Evolutionary conservation across 2,113 vertebrate species (phyloP).

Genomic region (Oncorhynchus mykiss): DNA sequence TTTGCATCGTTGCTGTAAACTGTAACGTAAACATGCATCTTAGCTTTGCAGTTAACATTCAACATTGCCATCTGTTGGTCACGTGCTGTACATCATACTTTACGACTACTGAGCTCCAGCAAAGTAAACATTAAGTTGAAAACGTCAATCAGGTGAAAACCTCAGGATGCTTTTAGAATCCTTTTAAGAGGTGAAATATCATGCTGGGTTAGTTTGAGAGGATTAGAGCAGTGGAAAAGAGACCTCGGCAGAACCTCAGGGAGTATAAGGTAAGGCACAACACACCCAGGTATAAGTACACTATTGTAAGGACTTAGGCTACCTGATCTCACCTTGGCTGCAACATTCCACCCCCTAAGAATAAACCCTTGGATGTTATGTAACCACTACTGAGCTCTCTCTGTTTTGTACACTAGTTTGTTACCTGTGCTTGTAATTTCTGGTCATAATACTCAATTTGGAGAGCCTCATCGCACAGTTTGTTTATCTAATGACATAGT

Average conservation of each 20-base stretch:
- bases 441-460: neutral
- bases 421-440: neutral
- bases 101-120: too few species aligned
- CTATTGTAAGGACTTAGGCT: conserved; percentile 8
- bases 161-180: conserved; percentile 43
- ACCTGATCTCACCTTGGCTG: conserved; percentile 27
- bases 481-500: too few species aligned
- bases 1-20: too few species aligned
- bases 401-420: neutral
- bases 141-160: conserved; percentile 29
- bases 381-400: neutral
- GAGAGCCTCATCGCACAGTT: neutral
- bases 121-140: neutral
- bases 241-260: conserved; percentile 67
- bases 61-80: conserved; percentile 57
- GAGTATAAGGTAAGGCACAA: conserved; percentile 65
- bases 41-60: conserved; percentile 37
- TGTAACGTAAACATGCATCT: too few species aligned
- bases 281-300: conserved; percentile 1
- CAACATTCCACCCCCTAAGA: conserved; percentile 14
- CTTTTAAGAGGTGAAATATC: neutral
- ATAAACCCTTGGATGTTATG: neutral
- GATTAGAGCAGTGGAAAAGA: neutral
- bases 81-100: too few species aligned
- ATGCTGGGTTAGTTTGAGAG: neutral